A percentile compares a stretch with the other conserved stretches of the same genome.
Conservation (phyloP, 1,140 invertebrate species). For the Drosophila grimshawi region DNA sequence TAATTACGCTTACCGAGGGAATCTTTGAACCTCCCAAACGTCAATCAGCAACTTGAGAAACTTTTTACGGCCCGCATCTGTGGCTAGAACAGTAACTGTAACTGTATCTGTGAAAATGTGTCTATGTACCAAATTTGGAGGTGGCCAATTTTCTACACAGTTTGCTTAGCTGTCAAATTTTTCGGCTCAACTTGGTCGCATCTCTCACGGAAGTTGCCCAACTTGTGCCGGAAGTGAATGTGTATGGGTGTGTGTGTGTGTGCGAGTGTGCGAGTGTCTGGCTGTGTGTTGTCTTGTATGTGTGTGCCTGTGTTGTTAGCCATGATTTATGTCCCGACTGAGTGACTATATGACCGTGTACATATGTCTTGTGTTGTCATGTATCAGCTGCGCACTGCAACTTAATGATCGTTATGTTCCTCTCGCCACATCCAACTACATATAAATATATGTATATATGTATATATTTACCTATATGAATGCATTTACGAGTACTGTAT, state of each 20-base stretch:
- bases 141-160: slow-evolving; percentile 21
- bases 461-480: background rate
- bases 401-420: slow-evolving; percentile 56
- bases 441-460: slow-evolving; percentile 6
- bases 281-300: slow-evolving; percentile 9
- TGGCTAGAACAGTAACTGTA: background rate
- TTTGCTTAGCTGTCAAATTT: slow-evolving; percentile 44
- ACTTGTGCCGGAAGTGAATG: slow-evolving; percentile 17
- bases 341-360: slow-evolving; percentile 56
- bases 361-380: slow-evolving; percentile 48
- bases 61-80: slow-evolving; percentile 27
- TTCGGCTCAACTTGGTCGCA: slow-evolving; percentile 38
- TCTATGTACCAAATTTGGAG: background rate
- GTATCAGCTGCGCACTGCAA: slow-evolving; percentile 43
- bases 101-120: background rate
- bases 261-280: background rate
- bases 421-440: background rate
- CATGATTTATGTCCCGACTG: slow-evolving; percentile 52
- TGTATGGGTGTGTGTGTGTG: background rate
- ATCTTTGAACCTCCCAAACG: slow-evolving; percentile 42
- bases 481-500: background rate
- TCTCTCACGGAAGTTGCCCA: slow-evolving; percentile 38
- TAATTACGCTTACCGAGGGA: slow-evolving; percentile 56
- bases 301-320: slow-evolving; percentile 25
- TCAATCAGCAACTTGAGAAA: slow-evolving; percentile 65